These are phyloP conservation scores for Xestia rhomboidea DNA, from an alignment of 2,888 invertebrate species.

Conservation along the genomic window DNA sequence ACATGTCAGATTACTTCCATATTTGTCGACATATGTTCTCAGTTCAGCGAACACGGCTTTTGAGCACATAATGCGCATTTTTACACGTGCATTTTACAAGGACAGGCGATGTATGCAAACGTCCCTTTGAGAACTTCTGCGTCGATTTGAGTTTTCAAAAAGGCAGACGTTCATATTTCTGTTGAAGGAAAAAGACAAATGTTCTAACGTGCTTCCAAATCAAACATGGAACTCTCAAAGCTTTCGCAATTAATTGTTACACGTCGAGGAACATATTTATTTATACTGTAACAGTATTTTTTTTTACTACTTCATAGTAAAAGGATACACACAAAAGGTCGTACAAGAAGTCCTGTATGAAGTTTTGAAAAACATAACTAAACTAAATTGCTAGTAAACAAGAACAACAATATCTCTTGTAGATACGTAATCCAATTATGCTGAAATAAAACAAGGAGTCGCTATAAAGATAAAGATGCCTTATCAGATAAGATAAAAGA, in stretches of 20 bases:
- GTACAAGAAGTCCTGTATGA: neutral
- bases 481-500: slow-evolving; percentile 63
- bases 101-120: slow-evolving; percentile 5
- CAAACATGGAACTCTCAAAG: slow-evolving; percentile 16
- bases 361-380: neutral
- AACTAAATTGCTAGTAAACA: neutral
- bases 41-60: slow-evolving; percentile 46
- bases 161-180: slow-evolving; percentile 4
- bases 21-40: slow-evolving; percentile 50
- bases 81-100: slow-evolving; percentile 46
- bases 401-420: slow-evolving; percentile 4
- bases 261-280: neutral
- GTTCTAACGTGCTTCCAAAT: slow-evolving; percentile 10
- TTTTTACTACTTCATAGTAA: neutral
- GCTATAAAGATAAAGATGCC: slow-evolving; percentile 53
- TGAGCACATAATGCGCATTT: slow-evolving; percentile 53
- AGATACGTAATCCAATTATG: slow-evolving; percentile 49
- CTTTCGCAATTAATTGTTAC: slow-evolving; percentile 20
- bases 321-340: neutral
- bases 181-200: slow-evolving; percentile 12
- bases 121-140: slow-evolving; percentile 46
- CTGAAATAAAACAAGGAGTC: slow-evolving; percentile 49
- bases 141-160: slow-evolving; percentile 22
- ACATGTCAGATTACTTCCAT: slow-evolving; percentile 55
- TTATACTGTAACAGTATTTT: no score